A percentile compares a stretch with the other conserved stretches of the same genome.
These are phyloP conservation scores for Hippopotamyrus pictus DNA, from an alignment of 2,797 vertebrate species.

Conservation along the genomic window DNA sequence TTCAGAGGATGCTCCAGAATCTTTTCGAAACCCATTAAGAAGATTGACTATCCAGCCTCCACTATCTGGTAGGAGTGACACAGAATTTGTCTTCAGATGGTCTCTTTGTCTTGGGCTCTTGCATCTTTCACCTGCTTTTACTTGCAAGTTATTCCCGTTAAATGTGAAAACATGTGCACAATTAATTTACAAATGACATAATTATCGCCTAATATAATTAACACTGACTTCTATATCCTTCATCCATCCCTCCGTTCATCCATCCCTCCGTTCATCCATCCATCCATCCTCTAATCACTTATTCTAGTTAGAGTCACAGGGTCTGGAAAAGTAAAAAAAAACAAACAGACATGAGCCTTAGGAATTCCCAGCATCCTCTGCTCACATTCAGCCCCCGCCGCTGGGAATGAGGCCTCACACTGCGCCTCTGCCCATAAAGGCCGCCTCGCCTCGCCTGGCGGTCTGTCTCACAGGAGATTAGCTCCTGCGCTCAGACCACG, in stretches of 20 bases:
- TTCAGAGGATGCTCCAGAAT: background rate
- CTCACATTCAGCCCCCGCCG: constrained; percentile 27
- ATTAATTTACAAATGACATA: background rate
- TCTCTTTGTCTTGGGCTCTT: background rate
- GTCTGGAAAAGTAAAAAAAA: background rate
- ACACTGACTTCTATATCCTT: background rate
- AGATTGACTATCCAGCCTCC: background rate
- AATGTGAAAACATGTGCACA: background rate
- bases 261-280: background rate
- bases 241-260: background rate
- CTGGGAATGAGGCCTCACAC: constrained; percentile 42
- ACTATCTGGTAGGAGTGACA: background rate
- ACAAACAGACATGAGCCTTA: background rate
- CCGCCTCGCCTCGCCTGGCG: background rate
- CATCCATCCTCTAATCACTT: background rate
- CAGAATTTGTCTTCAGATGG: background rate
- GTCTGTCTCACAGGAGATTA: constrained; percentile 27
- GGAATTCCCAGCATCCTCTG: background rate
- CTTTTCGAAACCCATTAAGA: background rate
- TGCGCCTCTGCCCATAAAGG: constrained; percentile 29
- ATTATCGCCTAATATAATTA: background rate
- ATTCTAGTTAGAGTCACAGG: background rate
- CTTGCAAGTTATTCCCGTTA: background rate
- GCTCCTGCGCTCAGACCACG: constrained; percentile 36
- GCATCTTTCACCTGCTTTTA: background rate